These are phyloP conservation scores for Benitochromis conjunctus DNA, from an alignment of 2,113 vertebrate genomes.

Conservation along the genomic window DNA sequence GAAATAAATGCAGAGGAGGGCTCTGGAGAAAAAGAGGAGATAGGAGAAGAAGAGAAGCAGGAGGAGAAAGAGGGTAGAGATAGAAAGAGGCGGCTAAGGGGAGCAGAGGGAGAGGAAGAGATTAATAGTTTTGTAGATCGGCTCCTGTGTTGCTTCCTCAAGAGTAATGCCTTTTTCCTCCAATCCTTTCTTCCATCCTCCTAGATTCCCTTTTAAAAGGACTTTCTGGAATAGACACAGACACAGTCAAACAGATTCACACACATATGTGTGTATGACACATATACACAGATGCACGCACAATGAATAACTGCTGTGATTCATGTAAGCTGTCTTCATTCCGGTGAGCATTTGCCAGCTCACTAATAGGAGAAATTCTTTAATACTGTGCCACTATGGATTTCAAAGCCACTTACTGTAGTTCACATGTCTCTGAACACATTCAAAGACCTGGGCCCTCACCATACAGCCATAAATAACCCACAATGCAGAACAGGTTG, in stretches of 20 bases:
- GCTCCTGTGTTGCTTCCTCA: constrained; percentile 65
- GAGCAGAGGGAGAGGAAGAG: constrained; percentile 46
- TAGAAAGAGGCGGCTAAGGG: constrained; percentile 25
- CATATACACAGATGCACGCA: constrained; percentile 31
- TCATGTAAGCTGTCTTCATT: constrained; percentile 69
- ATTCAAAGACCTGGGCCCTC: constrained; percentile 39
- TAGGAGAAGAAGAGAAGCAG: constrained; percentile 37
- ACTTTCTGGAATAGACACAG: constrained; percentile 49
- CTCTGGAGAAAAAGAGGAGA: constrained; percentile 53
- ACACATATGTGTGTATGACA: not conserved
- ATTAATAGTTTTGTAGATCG: constrained; percentile 73
- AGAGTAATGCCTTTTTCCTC: constrained; percentile 63
- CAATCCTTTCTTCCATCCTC: constrained; percentile 61
- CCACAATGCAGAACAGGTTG: constrained; percentile 28
- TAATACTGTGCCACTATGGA: constrained; percentile 66
- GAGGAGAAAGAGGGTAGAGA: constrained; percentile 37
- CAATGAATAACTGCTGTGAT: constrained; percentile 63
- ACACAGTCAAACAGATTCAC: not conserved
- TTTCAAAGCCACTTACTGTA: constrained; percentile 71
- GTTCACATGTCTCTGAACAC: constrained; percentile 56
- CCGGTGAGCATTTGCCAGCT: constrained; percentile 69
- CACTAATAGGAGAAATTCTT: constrained; percentile 70
- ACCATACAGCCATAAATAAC: constrained; percentile 52
- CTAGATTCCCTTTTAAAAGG: constrained; percentile 48
- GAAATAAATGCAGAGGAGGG: constrained; percentile 66